Base-by-base conservation (phyloP, 2,888 invertebrate genomes). In the Eupithecia centaureata region DNA sequence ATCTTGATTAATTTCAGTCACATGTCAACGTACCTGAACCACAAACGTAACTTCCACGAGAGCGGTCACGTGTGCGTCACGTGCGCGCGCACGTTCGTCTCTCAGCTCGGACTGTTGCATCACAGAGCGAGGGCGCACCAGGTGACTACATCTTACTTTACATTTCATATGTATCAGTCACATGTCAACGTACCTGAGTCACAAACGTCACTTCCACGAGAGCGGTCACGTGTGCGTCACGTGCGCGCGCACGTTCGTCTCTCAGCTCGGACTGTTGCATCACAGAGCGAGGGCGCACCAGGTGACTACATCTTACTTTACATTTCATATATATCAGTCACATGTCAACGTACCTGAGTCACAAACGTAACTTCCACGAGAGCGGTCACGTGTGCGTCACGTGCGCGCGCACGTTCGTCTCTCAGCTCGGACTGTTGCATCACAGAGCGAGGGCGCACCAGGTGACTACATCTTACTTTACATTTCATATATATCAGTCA, bases 71-170 rank as follows among this genome's bases (percentile, higher is more conserved):
- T 52, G 13, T 52, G 52, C 52, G 27, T 52, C 4, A 27, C 52
- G 5, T 52, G 52, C 15, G 52, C 52, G 52, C 52, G 52, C 5
- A 52, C 52, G 8, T 52, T 52, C 52, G 52, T 52, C 25, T 52
- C 52, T 13, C 13, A 27, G 27, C 52, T 52, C 15, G 52, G 52
- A 1, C 27, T 52, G 1, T 15, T 25, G 27, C 25, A 52, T 27
- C 52, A 52, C 5, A 25, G 52, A 13, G 27, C 52, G 27, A 25
- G 52, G 25, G 52, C 52, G 1, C 52, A 52, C 52, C 52, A 52
- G 52, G 52, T 52, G 25, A 27, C 25, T 52, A 12, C 51, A 22
- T n/a, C n/a, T n/a, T n/a, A n/a, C n/a, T n/a, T n/a, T n/a, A n/a
- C n/a, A n/a, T n/a, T n/a, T n/a, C n/a, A n/a, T n/a, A n/a, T n/a